Percentiles rank a stretch among this genome's conserved stretches.
These are phyloP conservation scores for Habroteleia sp. DNA, from an alignment of 2,888 invertebrate species.

Conservation along the genomic window DNA sequence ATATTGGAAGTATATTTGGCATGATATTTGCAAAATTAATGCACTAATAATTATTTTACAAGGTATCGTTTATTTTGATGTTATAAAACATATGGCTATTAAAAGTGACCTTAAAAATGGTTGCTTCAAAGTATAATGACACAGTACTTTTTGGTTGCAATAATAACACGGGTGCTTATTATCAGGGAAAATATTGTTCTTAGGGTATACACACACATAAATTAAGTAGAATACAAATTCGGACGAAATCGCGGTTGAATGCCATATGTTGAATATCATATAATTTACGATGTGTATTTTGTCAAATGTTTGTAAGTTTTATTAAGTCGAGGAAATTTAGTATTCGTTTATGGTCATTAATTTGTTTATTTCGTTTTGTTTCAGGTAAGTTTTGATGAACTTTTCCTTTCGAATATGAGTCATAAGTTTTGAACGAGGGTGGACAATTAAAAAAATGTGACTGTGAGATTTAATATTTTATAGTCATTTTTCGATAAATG, in stretches of 20 bases:
- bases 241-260: slow-evolving; percentile 28
- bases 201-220: slow-evolving; percentile 52
- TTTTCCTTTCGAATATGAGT: not conserved
- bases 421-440: no score
- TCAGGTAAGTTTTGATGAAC: slow-evolving; percentile 13
- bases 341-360: slow-evolving; percentile 3
- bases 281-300: slow-evolving; percentile 42
- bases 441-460: no score
- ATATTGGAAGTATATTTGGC: slow-evolving; percentile 14
- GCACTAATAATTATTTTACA: slow-evolving; percentile 48
- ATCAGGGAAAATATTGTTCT: slow-evolving; percentile 48
- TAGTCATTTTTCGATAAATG: no score
- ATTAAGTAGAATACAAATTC: slow-evolving; percentile 50
- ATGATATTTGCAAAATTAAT: slow-evolving; percentile 31
- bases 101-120: slow-evolving; percentile 49
- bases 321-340: slow-evolving; percentile 17
- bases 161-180: slow-evolving; percentile 43
- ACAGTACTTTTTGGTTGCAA: slow-evolving; percentile 46
- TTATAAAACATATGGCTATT: slow-evolving; percentile 45
- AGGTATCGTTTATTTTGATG: slow-evolving; percentile 44
- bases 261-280: slow-evolving; percentile 45
- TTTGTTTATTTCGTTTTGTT: slow-evolving; percentile 22
- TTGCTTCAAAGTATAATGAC: slow-evolving; percentile 37
- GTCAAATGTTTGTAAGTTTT: slow-evolving; percentile 30
- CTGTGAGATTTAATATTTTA: no score